Conservation (phyloP, 2,113 vertebrate species). For the Penelope pileata region DNA sequence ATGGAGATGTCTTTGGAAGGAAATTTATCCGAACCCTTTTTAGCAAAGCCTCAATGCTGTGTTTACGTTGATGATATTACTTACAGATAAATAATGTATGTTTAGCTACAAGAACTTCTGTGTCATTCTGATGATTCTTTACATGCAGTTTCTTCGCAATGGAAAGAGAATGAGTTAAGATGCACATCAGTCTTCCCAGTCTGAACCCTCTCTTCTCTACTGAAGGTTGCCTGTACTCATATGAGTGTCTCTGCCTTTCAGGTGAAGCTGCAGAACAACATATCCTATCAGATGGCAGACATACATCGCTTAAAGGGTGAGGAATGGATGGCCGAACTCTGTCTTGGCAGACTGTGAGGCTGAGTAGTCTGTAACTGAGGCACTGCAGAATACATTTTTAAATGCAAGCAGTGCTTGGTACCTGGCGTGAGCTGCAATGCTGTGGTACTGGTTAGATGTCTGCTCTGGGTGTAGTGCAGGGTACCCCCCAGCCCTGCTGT, state of each 20-base stretch:
- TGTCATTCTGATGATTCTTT: background rate
- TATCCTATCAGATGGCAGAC: constrained; percentile 87
- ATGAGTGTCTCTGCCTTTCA: constrained; percentile 55
- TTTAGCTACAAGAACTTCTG: background rate
- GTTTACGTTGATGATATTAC: background rate
- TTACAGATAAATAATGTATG: background rate
- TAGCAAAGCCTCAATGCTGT: background rate
- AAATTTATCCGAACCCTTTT: background rate
- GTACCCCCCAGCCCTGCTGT: background rate
- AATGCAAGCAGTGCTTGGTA: background rate
- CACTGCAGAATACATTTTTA: background rate
- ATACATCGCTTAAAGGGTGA: constrained; percentile 92
- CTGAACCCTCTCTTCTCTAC: rapidly evolving
- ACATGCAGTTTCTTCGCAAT: rapidly evolving
- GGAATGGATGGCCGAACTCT: background rate
- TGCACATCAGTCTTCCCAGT: background rate
- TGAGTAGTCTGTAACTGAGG: background rate
- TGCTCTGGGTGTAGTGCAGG: background rate
- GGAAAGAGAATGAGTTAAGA: background rate
- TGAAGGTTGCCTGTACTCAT: background rate
- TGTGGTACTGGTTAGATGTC: rapidly evolving
- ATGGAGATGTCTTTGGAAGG: background rate
- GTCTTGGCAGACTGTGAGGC: background rate
- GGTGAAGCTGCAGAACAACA: constrained; percentile 90
- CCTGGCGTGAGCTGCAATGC: rapidly evolving